Conservation (phyloP, 2,797 vertebrate species). For the Cuniculus paca region DNA sequence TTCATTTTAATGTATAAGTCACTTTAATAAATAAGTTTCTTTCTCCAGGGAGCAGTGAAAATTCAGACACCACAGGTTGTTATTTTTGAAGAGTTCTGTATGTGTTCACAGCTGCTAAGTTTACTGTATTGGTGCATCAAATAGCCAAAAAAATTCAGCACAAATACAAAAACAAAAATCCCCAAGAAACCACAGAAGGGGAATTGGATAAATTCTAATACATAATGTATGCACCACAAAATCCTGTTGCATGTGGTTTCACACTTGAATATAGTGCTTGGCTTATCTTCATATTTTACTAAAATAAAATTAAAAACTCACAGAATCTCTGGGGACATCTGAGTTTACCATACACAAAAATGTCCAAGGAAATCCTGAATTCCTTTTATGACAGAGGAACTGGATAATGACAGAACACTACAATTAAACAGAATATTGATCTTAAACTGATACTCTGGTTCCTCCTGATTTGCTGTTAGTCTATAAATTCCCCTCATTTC, state of each 20-base stretch:
- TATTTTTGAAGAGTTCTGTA: slow-evolving; percentile 8
- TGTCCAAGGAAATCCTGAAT: neutral
- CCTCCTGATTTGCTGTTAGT: neutral
- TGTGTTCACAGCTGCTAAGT: slow-evolving; percentile 19
- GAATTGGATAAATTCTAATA: slow-evolving; percentile 58
- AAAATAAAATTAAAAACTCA: slow-evolving; percentile 50
- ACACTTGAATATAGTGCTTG: neutral
- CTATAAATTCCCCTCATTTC: neutral
- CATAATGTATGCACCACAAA: slow-evolving; percentile 59
- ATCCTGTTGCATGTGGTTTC: neutral
- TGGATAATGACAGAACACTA: neutral
- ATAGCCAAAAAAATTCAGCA: slow-evolving; percentile 45
- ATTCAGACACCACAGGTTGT: slow-evolving; percentile 37
- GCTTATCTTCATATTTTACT: slow-evolving; percentile 57
- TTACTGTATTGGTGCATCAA: neutral
- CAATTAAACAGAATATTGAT: neutral
- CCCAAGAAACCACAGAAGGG: slow-evolving; percentile 45
- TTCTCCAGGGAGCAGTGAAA: neutral
- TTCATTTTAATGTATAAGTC: slow-evolving; percentile 31
- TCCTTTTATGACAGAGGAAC: neutral
- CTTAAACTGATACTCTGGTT: neutral
- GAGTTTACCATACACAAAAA: neutral
- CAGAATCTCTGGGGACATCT: slow-evolving; percentile 27
- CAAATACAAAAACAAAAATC: slow-evolving; percentile 59
- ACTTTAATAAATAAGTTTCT: slow-evolving; percentile 15